These are phyloP conservation scores for Xiphophorus hellerii DNA, from an alignment of 2,113 vertebrate species.

Conservation along the genomic window DNA sequence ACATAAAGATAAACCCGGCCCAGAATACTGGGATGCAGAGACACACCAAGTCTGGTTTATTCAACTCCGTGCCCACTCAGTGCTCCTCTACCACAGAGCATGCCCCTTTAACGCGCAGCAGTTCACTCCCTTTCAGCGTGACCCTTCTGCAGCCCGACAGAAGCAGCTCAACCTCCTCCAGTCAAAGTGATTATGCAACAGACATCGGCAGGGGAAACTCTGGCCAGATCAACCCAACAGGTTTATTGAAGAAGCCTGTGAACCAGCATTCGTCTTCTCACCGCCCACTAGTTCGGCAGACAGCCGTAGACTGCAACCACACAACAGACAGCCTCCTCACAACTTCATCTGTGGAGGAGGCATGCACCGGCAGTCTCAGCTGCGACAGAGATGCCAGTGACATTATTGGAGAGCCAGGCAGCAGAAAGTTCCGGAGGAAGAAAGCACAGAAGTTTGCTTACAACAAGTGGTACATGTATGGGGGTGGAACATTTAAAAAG, in stretches of 20 bases:
- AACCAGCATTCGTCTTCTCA: slow-evolving; percentile 83
- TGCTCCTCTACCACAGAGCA: slow-evolving; percentile 80
- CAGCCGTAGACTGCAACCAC: slow-evolving; percentile 88
- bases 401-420: slow-evolving; percentile 61
- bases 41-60: slow-evolving; percentile 78
- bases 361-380: slow-evolving; percentile 55
- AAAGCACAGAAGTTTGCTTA: slow-evolving; percentile 90
- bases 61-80: slow-evolving; percentile 90
- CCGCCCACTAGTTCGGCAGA: slow-evolving; percentile 90
- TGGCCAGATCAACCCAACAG: slow-evolving; percentile 68
- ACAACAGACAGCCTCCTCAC: slow-evolving; percentile 63
- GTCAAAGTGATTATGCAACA: slow-evolving; percentile 53
- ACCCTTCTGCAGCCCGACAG: slow-evolving; percentile 66
- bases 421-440: slow-evolving; percentile 81
- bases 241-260: slow-evolving; percentile 66
- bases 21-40: slow-evolving; percentile 51
- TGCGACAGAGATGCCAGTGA: slow-evolving; percentile 61
- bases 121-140: slow-evolving; percentile 87
- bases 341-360: slow-evolving; percentile 68
- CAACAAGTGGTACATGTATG: slow-evolving; percentile 96
- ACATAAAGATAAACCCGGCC: slow-evolving; percentile 84
- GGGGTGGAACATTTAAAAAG: slow-evolving; percentile 90
- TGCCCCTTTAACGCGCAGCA: slow-evolving; percentile 88
- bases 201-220: slow-evolving; percentile 64
- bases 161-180: slow-evolving; percentile 32